Conservation (phyloP, 2,113 vertebrate species). For the Ammodramus savannarum region DNA sequence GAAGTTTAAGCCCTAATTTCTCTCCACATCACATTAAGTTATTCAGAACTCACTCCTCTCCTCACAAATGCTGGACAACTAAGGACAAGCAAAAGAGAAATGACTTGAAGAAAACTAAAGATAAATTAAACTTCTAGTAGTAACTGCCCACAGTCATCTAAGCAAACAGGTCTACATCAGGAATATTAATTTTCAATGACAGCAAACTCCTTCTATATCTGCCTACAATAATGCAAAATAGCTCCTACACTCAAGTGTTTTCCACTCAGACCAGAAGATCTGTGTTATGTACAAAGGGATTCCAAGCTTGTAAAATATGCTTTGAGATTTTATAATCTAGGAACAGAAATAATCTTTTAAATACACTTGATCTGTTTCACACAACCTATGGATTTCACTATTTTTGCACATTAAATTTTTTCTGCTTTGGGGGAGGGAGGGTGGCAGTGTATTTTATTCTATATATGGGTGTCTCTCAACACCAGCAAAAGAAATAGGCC, state of each 20-base stretch:
- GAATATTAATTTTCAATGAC: not conserved
- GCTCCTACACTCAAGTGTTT: not conserved
- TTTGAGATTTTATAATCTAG: not conserved
- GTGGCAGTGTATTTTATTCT: not conserved
- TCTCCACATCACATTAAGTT: not conserved
- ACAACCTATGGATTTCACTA: not conserved
- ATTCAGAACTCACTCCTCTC: not conserved
- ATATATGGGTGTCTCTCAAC: not conserved
- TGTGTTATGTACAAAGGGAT: not conserved
- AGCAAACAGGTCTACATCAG: not conserved
- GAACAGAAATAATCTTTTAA: not conserved
- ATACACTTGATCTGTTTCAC: not conserved
- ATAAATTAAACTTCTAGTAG: not conserved
- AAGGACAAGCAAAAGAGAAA: not conserved
- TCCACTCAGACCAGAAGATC: not conserved
- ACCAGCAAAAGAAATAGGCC: not conserved
- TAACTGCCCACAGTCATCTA: not conserved
- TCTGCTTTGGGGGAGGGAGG: accelerated
- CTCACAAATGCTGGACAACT: not conserved
- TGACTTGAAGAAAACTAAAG: not conserved
- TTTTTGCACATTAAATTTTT: not conserved
- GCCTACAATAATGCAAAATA: not conserved
- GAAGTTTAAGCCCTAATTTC: not conserved
- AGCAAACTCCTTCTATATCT: not conserved
- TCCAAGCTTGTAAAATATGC: not conserved